These are phyloP conservation scores for Alfaro cultratus DNA, from an alignment of 2,797 vertebrate genomes.

Conservation along the genomic window DNA sequence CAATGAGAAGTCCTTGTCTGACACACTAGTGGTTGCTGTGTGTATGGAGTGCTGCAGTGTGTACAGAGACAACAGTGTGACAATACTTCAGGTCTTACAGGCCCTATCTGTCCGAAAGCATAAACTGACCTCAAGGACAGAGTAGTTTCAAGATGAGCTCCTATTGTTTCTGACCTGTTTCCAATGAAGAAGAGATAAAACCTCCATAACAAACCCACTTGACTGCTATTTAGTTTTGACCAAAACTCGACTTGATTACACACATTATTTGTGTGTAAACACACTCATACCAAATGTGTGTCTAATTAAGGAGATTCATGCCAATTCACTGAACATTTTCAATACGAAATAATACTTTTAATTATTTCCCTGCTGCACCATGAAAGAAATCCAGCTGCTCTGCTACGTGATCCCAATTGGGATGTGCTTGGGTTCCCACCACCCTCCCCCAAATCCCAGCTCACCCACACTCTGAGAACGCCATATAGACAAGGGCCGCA, in stretches of 20 bases:
- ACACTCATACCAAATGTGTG: conserved; percentile 55
- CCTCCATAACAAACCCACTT: conserved; percentile 25
- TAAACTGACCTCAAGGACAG: conserved; percentile 74
- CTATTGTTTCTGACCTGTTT: conserved; percentile 65
- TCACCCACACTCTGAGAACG: conserved; percentile 70
- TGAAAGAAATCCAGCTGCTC: conserved; percentile 86
- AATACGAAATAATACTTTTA: conserved; percentile 76
- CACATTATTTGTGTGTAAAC: conserved; percentile 46
- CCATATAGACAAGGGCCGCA: conserved; percentile 71
- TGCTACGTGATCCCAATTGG: conserved; percentile 75
- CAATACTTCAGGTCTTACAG: conserved; percentile 71
- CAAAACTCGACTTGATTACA: conserved; percentile 12
- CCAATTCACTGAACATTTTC: conserved; percentile 77
- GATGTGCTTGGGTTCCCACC: conserved; percentile 79
- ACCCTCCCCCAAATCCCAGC: conserved; percentile 68
- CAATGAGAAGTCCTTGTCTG: conserved; percentile 40
- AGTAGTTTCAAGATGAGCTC: conserved; percentile 51
- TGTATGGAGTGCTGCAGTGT: conserved; percentile 65
- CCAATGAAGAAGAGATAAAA: conserved; percentile 52
- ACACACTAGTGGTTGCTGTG: conserved; percentile 39
- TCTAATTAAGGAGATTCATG: conserved; percentile 68
- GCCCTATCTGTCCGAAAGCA: conserved; percentile 61
- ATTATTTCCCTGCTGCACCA: conserved; percentile 81
- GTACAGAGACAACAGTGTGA: conserved; percentile 80
- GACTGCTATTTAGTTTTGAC: conserved; percentile 32